A percentile compares a stretch with the other conserved stretches of the same genome.
phyloP scores from a whole-genome alignment of 2,888 invertebrate genomes.

The Dinocampus coccinellae region DNA sequence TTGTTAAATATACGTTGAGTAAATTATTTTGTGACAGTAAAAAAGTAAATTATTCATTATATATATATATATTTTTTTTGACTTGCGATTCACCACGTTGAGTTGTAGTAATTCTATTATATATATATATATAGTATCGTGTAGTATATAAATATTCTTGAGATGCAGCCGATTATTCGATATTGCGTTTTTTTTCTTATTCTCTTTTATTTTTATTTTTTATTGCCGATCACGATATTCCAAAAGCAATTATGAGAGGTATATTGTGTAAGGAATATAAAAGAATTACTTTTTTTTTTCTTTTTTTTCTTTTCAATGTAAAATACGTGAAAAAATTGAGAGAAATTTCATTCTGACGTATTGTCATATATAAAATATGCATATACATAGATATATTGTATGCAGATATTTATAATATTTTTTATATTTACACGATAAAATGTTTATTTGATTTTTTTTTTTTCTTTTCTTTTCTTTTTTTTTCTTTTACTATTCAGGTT shows the following conservation, averaged over 20 bases:
- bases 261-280: not conserved
- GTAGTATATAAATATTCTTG: not conserved
- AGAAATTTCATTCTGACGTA: not conserved
- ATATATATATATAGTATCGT: not conserved
- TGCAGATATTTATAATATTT: not conserved
- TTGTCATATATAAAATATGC: not conserved
- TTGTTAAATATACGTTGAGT: not conserved
- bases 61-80: not conserved
- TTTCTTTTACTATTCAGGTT: conserved; percentile 30
- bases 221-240: not conserved
- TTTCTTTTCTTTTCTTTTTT: not conserved
- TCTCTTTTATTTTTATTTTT: not conserved
- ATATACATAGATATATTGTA: not conserved
- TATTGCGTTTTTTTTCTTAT: not conserved
- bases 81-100: not conserved
- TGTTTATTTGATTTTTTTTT: not conserved
- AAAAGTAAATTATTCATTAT: conserved; percentile 45
- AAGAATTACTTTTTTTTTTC: not conserved
- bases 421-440: not conserved
- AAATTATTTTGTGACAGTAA: conserved; percentile 39
- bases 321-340: not conserved
- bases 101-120: not conserved
- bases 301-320: not conserved
- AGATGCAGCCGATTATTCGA: not conserved
- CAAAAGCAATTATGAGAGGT: not conserved